Base-by-base conservation (phyloP, 2,113 vertebrate species). In the Edolisoma coerulescens region DNA sequence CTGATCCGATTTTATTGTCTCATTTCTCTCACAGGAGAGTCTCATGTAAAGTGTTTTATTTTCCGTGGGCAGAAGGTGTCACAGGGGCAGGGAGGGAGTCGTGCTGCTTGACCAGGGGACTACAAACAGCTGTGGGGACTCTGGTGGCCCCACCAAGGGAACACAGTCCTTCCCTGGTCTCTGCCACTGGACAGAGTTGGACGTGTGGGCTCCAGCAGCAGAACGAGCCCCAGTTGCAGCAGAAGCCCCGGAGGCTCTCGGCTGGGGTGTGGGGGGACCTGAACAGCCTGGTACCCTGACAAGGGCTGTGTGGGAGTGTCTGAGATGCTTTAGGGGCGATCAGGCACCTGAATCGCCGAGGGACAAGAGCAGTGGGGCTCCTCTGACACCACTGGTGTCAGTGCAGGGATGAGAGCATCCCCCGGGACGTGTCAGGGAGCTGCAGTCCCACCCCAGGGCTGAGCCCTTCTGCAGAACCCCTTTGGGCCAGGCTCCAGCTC, bases 41-140 rank as follows among this genome's bases (percentile, higher is more conserved):
- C 12, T 79, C 14, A 28, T 6, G 33, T 49, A 37, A 77, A n/a
- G 26, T 7, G 3, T 27, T 81, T 44, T 26, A 27, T 91, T 91
- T 95, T 60, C 67, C 54, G 30, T 8, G 16, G 27, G 41, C 30
- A 50, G 44, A 57, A 26, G 7, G 10, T 11, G 42, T 26, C 42
- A 21, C 0, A 1, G 10, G 41, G 20, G 23, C 24, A 52, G 57
- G 47, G 15, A 41, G 23, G 35, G 10, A 41, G 49, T 18, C 0
- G 1, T 50, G 22, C 44, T 60, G 52, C 49, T 65, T 32, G 37
- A 12, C 44, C 7, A 24, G 63, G 44, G 42, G 35, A 18, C 37
- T 9, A 8, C 47, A 47, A 32, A 28, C 21, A n/a, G 24, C 6
- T 44, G 9, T 26, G 49, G 77, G 32, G 41, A n/a, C 32, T 30